These are phyloP conservation scores for Notarius quadriscutis DNA, from an alignment of 2,113 vertebrate genomes.

Conservation along the genomic window DNA sequence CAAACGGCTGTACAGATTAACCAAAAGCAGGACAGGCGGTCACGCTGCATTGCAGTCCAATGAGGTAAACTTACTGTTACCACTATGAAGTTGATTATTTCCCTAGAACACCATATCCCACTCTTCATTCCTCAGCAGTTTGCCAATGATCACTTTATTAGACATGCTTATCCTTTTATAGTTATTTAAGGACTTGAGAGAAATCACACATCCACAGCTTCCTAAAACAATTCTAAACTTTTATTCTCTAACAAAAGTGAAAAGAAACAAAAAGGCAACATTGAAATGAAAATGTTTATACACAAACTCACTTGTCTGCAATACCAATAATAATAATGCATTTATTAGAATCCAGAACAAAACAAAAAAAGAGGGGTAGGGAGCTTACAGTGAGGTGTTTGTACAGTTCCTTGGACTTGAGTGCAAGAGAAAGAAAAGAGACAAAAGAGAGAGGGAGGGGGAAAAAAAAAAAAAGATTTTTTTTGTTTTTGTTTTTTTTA, in stretches of 20 bases:
- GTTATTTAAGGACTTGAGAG: not conserved
- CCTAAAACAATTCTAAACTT: constrained; percentile 82
- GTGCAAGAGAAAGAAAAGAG: constrained; percentile 27
- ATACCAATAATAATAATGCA: constrained; percentile 71
- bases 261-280: constrained; percentile 80
- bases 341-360: constrained; percentile 68
- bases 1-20: no score
- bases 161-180: no score
- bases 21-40: no score
- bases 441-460: constrained; percentile 32
- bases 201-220: constrained; percentile 30
- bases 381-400: constrained; percentile 74
- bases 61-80: no score
- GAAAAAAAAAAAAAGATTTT: constrained; percentile 34
- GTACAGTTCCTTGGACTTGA: constrained; percentile 53
- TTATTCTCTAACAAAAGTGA: constrained; percentile 83
- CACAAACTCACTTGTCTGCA: constrained; percentile 76
- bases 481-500: not conserved
- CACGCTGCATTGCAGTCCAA: no score
- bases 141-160: no score
- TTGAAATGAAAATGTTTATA: constrained; percentile 79
- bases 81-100: no score
- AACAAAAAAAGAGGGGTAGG: constrained; percentile 67
- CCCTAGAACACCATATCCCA: no score
- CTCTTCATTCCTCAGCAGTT: no score